phyloP scores from a whole-genome alignment of 2,888 invertebrate species.

The Digitonthophagus gazella region DNA sequence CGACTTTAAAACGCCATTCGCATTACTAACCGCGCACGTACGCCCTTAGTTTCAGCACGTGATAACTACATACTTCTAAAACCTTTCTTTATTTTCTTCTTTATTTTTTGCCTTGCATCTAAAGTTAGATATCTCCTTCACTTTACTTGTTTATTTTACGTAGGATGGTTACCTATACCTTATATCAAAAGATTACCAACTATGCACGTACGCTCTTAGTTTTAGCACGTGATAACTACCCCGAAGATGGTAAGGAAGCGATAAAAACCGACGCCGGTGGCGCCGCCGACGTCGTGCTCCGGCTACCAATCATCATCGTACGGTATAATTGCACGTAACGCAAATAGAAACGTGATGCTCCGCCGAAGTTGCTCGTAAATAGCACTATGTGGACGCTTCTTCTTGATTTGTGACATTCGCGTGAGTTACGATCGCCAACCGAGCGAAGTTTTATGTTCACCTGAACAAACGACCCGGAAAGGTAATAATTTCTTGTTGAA shows the following conservation, averaged over 20 bases:
- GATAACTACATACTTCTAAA: too few species aligned
- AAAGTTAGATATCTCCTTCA: too few species aligned
- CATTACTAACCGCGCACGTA: not conserved
- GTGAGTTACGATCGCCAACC: not conserved
- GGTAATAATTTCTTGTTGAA: not conserved
- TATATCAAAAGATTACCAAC: not conserved
- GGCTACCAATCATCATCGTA: not conserved
- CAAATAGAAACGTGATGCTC: conserved; percentile 9
- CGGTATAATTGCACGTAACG: conserved; percentile 9
- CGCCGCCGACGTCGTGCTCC: not conserved
- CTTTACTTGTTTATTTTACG: too few species aligned
- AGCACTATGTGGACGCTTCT: not conserved
- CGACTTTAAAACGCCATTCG: too few species aligned
- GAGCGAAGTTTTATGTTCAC: not conserved
- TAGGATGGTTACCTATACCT: too few species aligned
- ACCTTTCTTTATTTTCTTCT: too few species aligned
- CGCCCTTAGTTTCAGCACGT: conserved; percentile 6
- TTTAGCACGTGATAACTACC: conserved; percentile 14
- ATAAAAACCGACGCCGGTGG: conserved; percentile 4
- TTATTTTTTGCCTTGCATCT: too few species aligned
- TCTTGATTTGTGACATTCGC: not conserved
- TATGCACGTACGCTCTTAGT: not conserved
- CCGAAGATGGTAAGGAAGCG: not conserved
- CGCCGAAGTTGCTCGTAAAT: not conserved
- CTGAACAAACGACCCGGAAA: not conserved